Base-by-base conservation (phyloP, 2,888 invertebrate species). In the Chloroclystis v-ata region DNA sequence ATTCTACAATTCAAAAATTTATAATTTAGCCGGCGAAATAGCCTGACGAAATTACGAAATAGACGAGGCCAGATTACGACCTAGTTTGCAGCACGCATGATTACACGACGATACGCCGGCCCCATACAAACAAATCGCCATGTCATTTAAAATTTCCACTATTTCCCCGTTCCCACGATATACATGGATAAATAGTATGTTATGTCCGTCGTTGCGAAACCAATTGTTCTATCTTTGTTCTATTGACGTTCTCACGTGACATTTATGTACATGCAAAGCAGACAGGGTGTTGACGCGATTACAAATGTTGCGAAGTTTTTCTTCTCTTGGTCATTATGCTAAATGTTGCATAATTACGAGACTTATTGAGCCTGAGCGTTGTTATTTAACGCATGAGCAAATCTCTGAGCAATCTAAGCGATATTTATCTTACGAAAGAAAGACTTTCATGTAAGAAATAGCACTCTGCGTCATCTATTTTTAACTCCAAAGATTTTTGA, bases 151-250 rank as follows among this genome's bases (percentile, higher is more conserved):
- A 49, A 54, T 61, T 61, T 61, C 59, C 56, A 59, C 53, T 49
- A 61, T 63, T 63, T 60, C 57, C 61, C 59, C 58, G 56, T 63
- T 61, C 61, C 58, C 60, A 61, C 60, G 60, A 50, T 56, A 57
- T 53, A 57, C 41, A 59, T 57, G 52, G 10, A 20, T 20, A 35
- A 35, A 35, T 24, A 35, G 20, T 29, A 16, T 41, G 45, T 49
- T 45, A 59, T 57, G 54, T 59, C 42, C 48, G 45, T 45, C 58
- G 56, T 61, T 60, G 54, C 61, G 62, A 62, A 60, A 60, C 60
- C 39, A 55, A 56, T 57, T 57, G 53, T 56, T 49, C 49, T 52
- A 59, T 56, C 59, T 20, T 20, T 20, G 20, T n/a, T n/a, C n/a
- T 20, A 20, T 20, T 20, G 60, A 54, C 54, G 54, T 61, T 61